These are phyloP conservation scores for Calameuta idolon DNA, from an alignment of 2,888 invertebrate genomes.

Conservation along the genomic window DNA sequence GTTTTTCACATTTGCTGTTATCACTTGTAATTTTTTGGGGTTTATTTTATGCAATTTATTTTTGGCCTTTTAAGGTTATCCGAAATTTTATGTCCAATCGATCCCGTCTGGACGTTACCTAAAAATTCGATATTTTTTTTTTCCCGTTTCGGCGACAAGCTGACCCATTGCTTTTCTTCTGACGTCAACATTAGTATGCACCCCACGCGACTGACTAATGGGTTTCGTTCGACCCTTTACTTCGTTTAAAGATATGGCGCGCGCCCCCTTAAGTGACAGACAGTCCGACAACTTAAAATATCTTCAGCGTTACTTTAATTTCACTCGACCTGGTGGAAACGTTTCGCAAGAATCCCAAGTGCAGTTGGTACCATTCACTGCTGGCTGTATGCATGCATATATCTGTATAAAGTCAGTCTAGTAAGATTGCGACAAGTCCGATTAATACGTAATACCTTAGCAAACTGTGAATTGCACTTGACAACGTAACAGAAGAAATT, in stretches of 20 bases:
- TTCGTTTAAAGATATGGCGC: conserved; percentile 28
- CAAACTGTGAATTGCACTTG: no score
- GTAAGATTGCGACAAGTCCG: no score
- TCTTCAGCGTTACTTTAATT: conserved; percentile 10
- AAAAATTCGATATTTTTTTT: conserved; percentile 13
- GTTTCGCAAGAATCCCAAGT: no score
- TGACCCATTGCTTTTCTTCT: conserved; percentile 20
- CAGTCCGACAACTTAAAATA: conserved; percentile 33
- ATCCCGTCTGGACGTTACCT: not conserved
- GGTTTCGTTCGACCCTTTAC: conserved; percentile 33
- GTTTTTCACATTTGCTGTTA: no score
- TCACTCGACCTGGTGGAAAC: not conserved
- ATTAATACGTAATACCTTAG: no score
- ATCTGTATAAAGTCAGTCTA: no score
- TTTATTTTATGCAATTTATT: no score
- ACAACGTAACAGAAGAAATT: no score
- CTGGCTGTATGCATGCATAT: no score
- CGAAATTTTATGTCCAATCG: not conserved
- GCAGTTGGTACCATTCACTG: no score
- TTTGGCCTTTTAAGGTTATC: no score
- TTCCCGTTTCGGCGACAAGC: conserved; percentile 24
- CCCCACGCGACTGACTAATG: conserved; percentile 44
- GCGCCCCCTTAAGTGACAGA: conserved; percentile 26
- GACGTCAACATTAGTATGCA: conserved; percentile 40
- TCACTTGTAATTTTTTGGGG: no score